Evolutionary conservation across 2,113 vertebrate genomes (phyloP).

Genomic region (Stegastes partitus): DNA sequence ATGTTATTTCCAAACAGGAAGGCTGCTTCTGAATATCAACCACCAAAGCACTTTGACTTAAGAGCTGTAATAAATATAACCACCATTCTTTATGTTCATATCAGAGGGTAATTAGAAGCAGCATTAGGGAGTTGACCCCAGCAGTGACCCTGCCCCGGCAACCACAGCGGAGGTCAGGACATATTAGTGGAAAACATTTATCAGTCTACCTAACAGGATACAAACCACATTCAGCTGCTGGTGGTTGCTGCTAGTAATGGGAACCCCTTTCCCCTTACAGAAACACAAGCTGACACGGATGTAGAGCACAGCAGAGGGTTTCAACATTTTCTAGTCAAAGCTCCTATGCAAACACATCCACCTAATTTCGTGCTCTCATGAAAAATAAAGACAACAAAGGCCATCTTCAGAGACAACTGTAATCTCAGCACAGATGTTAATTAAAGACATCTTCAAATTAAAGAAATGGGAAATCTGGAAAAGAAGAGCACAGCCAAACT

Average conservation of each 20-base stretch:
- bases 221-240: slow-evolving; percentile 60
- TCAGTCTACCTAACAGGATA: slow-evolving; percentile 51
- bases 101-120: slow-evolving; percentile 79
- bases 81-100: slow-evolving; percentile 53
- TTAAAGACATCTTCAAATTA: not conserved
- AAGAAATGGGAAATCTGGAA: not conserved
- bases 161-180: slow-evolving; percentile 54
- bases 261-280: not conserved
- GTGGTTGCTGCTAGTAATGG: slow-evolving; percentile 51
- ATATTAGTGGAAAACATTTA: slow-evolving; percentile 70
- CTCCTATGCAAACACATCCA: slow-evolving; percentile 6
- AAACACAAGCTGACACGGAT: slow-evolving; percentile 17
- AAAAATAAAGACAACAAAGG: slow-evolving; percentile 8
- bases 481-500: not conserved
- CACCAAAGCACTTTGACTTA: slow-evolving; percentile 45
- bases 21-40: slow-evolving; percentile 56
- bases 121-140: slow-evolving; percentile 60
- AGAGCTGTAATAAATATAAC: slow-evolving; percentile 54
- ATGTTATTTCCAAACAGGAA: slow-evolving; percentile 24
- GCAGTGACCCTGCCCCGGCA: slow-evolving; percentile 47
- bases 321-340: slow-evolving; percentile 2
- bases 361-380: not conserved
- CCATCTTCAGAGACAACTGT: not conserved
- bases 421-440: not conserved
- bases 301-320: slow-evolving; percentile 2